Base-by-base conservation (phyloP, 2,797 vertebrate species). In the Pipistrellus pygmaeus region DNA sequence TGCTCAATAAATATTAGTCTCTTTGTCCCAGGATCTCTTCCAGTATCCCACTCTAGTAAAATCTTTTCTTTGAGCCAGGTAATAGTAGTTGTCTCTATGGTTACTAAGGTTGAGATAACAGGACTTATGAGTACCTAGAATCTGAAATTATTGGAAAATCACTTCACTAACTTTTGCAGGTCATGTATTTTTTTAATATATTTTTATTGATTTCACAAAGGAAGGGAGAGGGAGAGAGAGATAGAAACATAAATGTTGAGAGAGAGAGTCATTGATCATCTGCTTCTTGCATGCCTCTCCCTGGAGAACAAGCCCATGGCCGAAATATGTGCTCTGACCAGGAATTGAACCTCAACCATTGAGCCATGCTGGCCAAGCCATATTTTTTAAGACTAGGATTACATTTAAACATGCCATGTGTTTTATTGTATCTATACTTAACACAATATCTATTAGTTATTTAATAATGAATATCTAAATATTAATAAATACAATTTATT, bases 361-460 rank as follows among this genome's bases (percentile, higher is more conserved):
- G 11, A 60, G 57, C 25, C 57, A 60, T 0, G 11, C 25, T 60
- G 57, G 25, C 57, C 57, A 27, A 12, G 57, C 25, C 57, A 60
- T 60, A 60, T 27, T 85, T 91, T 90, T 71, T 83, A 60, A 89
- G 30, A 51, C 83, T 53, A 46, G 5, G 10, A n/a, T 92, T 81
- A 23, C 94, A 2, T 75, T 89, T 86, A 35, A 83, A 41, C 17
- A 51, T 3, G 10, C 9, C 25, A 21, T 41, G 8, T 55, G 3
- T 66, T 51, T 69, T 13, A 6, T 18, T 35, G 41, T 30, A 62
- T 30, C 35, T 69, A 20, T 86, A 83, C 57, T 38, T 93, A 48
- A 85, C 17, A 77, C 12, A 90, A 41, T 23, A 82, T 55, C 25
- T 72, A 57, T 80, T 81, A 72, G 62, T 20, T 73, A 57, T 76